Conservation (phyloP, 1,140 invertebrate species). For the Holotrichia oblita region DNA sequence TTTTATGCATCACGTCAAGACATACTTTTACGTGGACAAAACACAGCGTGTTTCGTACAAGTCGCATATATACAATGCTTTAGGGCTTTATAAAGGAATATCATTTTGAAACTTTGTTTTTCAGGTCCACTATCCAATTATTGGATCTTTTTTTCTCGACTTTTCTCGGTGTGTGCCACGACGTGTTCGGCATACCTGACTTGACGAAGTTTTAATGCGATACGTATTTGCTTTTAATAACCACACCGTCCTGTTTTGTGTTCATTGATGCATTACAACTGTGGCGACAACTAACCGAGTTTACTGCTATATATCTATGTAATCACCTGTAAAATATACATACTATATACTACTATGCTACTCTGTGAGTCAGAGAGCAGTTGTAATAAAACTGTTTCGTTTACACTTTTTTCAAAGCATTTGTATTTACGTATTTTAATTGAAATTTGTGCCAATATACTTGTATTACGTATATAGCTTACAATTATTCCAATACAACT, state of each 20-base stretch:
- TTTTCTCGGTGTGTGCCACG: not conserved
- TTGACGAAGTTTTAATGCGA: conserved; percentile 23
- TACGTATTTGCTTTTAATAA: conserved; percentile 34
- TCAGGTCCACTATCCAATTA: not conserved
- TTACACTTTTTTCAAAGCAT: too few species aligned
- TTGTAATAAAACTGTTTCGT: too few species aligned
- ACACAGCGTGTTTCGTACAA: not conserved
- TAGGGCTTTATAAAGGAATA: not conserved
- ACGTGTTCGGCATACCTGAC: not conserved
- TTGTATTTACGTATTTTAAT: too few species aligned
- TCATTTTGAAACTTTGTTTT: not conserved
- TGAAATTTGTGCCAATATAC: too few species aligned
- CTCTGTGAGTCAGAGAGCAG: too few species aligned
- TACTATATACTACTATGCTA: not conserved
- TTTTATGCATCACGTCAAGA: not conserved
- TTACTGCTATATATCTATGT: not conserved
- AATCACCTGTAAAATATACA: not conserved
- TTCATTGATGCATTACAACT: conserved; percentile 27
- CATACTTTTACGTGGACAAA: not conserved
- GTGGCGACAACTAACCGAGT: conserved; percentile 25
- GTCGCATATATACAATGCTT: not conserved
- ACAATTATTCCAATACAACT: too few species aligned
- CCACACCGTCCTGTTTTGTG: conserved; percentile 20
- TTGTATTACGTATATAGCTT: too few species aligned
- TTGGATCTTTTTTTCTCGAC: not conserved